Evolutionary conservation across 2,797 vertebrate species (phyloP), one percentile per base, ranked within the genome.

Genomic region (Melanotaenia parkinsoni): DNA sequence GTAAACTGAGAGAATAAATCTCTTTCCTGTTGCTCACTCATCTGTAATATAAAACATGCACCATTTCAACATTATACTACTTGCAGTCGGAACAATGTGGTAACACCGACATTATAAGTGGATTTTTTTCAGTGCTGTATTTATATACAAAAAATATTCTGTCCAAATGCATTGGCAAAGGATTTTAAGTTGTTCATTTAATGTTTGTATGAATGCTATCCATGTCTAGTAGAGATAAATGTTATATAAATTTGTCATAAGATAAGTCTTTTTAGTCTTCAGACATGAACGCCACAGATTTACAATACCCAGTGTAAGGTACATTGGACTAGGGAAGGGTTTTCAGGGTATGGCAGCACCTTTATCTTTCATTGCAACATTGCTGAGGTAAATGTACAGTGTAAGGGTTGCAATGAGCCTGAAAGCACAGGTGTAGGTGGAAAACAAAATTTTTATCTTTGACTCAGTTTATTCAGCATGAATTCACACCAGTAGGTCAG

Each of bases 231-330:
- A 20, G 62, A 77, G 63, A 76, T 37, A 81, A 85, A 72, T 57
- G 76, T 91, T 91, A 88, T 78, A 57, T 83, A 87, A 91, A 66
- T 53, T 81, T 80, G 47, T 77, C 28, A 30, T 70, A 89, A 89
- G 72, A 67, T 24, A 20, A 11, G 24, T 14, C 16, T 14, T 72
- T 88, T 84, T 90, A 77, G 66, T 82, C 54, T 76, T 63, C 63
- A 72, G 77, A 62, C 10, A 32, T 68, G 26, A 71, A 67, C 60
- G 53, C 65, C 8, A 18, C 51, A 59, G 65, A 66, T 80, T 77
- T 53, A 72, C 53, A 67, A 73, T 75, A 63, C 56, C 30, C 60
- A 5, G 6, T 62, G 1, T 51, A 38, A 33, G 30, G 35, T 63
- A n/a, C 76, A 56, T 38, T 53, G 5, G 50, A 69, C 58, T 68